A percentile compares a stretch with the other conserved stretches of the same genome.
Conservation (phyloP, 2,888 invertebrate species). For the Strigamia crassipes region DNA sequence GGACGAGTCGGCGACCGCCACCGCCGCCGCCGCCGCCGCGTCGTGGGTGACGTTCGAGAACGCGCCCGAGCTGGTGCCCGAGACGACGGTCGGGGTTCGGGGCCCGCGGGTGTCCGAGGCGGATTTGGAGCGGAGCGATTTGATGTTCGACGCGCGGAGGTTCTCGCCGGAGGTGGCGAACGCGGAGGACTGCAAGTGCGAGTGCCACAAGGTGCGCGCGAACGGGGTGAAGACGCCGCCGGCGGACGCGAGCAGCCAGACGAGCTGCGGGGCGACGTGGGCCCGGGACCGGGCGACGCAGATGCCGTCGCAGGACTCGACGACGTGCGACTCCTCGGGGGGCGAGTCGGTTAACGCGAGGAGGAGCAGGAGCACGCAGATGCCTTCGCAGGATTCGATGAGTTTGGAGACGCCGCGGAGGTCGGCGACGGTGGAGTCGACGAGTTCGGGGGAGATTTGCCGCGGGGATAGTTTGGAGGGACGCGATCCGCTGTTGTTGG, state of each 20-base stretch:
- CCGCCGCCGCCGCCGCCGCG: too few relatives aligned
- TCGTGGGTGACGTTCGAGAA: conserved; percentile 46
- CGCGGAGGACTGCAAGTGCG: conserved; percentile 34
- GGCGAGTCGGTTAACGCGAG: background rate
- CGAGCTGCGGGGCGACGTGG: background rate
- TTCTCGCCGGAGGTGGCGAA: background rate
- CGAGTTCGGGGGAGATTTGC: conserved; percentile 6
- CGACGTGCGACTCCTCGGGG: too few relatives aligned
- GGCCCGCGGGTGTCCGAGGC: background rate
- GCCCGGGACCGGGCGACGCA: background rate
- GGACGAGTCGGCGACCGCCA: too few relatives aligned
- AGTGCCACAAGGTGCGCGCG: conserved; percentile 8
- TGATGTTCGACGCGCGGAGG: background rate
- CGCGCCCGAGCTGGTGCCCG: background rate
- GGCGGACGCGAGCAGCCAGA: background rate
- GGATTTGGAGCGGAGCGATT: background rate
- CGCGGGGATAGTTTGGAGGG: conserved; percentile 20
- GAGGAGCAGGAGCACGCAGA: conserved; percentile 11
- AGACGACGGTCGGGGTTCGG: background rate
- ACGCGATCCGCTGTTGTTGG: conserved; percentile 24
- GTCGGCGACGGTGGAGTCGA: background rate
- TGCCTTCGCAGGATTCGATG: conserved; percentile 1
- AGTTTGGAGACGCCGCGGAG: background rate
- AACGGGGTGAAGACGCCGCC: background rate
- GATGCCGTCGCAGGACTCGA: conserved; percentile 23